These are phyloP conservation scores for Gobiocypris rarus DNA, from an alignment of 2,113 vertebrate species.

Conservation along the genomic window DNA sequence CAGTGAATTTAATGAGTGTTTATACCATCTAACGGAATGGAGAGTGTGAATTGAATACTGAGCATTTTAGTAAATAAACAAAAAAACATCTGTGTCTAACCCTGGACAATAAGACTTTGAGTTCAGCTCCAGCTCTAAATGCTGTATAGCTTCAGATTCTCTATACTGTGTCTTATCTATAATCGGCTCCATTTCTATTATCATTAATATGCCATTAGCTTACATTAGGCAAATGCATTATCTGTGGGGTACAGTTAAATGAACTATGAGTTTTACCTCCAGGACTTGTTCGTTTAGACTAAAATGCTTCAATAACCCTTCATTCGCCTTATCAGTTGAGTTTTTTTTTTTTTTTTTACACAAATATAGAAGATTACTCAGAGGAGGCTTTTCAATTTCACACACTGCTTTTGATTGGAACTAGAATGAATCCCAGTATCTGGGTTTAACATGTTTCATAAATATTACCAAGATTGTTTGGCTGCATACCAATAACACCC, in stretches of 20 bases:
- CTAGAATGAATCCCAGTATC: slow-evolving; percentile 70
- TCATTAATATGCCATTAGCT: slow-evolving; percentile 35
- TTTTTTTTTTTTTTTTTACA: too few relatives aligned
- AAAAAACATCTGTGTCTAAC: slow-evolving; percentile 29
- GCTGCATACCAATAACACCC: slow-evolving; percentile 45
- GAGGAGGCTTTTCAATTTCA: slow-evolving; percentile 74
- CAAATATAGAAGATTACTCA: slow-evolving; percentile 64
- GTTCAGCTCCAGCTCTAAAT: neutral
- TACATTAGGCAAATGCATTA: slow-evolving; percentile 31
- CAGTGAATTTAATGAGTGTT: slow-evolving; percentile 75
- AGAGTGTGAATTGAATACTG: slow-evolving; percentile 67
- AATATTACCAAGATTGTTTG: slow-evolving; percentile 56
- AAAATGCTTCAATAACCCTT: slow-evolving; percentile 61
- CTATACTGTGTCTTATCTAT: neutral
- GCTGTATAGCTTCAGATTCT: neutral
- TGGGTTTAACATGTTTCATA: slow-evolving; percentile 56
- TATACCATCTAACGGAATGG: slow-evolving; percentile 67
- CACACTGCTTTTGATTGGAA: slow-evolving; percentile 73
- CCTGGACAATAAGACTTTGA: slow-evolving; percentile 12
- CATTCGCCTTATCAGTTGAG: slow-evolving; percentile 64
- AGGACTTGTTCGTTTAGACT: slow-evolving; percentile 3
- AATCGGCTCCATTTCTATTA: slow-evolving; percentile 27
- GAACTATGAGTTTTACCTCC: slow-evolving; percentile 12
- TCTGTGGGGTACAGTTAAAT: slow-evolving; percentile 16
- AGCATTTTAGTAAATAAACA: slow-evolving; percentile 56